Base-by-base conservation (phyloP, 30 jellyfish, hydroid and myxozoan genomes). In the Pelagia noctiluca region DNA sequence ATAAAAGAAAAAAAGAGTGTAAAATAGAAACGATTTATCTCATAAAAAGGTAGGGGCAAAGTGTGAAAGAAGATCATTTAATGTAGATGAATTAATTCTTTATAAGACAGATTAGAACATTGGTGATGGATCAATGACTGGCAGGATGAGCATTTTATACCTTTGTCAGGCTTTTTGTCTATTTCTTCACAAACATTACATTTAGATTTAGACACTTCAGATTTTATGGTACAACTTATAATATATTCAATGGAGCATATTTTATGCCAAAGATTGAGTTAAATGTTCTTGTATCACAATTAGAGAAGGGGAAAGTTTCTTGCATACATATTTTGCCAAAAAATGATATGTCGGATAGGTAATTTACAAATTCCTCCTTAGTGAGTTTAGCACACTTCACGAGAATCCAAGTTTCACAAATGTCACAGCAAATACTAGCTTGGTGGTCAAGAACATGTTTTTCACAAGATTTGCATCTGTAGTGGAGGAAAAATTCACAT, bases 401-500 rank as follows among this genome's bases (percentile, higher is more conserved):
- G 57, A 5, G 57, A 42, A 42, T 8, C 57, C 57, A 42, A 42
- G 57, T 42, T 42, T 42, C 57, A 42, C 57, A 42, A 42, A 42
- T 42, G 16, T 42, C 8, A 42, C 57, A 42, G 57, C 57, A 42
- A 42, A 42, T 42, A 42, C 57, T 5, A 42, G 57, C 57, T 42
- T 42, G 57, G 57, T 42, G 57, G 57, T 42, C 57, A 42, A 42
- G 57, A 16, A 42, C 57, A 16, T 42, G 57, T 42, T 42, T 42
- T 42, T 42, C 57, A 42, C 57, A 42, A 42, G 57, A 42, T 42
- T 42, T 42, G 57, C n/a, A 42, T 42, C 57, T 42, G 16, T 42
- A 42, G 57, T 42, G 57, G 57, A 42, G 57, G 57, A 8, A 42
- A 42, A 42, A 42, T 42, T 42, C 57, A 42, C 57, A n/a, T n/a